These are phyloP conservation scores for Nibea albiflora DNA, from an alignment of 2,113 vertebrate species.

Conservation along the genomic window DNA sequence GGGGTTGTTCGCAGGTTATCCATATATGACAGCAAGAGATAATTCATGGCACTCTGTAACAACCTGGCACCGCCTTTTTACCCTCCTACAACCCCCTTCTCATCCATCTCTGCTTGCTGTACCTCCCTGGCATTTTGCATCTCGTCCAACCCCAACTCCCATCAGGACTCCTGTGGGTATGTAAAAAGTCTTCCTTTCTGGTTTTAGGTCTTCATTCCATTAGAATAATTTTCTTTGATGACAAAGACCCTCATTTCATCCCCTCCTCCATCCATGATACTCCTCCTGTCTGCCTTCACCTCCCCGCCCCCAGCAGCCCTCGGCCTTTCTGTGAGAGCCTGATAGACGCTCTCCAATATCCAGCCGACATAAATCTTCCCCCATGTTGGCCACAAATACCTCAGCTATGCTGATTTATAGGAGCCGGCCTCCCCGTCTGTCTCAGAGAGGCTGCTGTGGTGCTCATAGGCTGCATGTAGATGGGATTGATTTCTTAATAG, in stretches of 20 bases:
- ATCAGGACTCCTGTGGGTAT: constrained; percentile 5
- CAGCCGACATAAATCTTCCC: constrained; percentile 85
- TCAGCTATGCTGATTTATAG: constrained; percentile 87
- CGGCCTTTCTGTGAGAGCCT: constrained; percentile 58
- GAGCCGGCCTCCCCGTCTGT: constrained; percentile 42
- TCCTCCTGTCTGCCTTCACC: constrained; percentile 54
- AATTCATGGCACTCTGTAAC: constrained; percentile 54
- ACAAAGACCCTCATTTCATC: constrained; percentile 2
- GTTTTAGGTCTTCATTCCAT: neutral
- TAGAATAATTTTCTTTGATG: constrained; percentile 13
- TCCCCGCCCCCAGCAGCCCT: constrained; percentile 27
- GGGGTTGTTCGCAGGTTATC: constrained; percentile 56
- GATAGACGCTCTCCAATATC: constrained; percentile 84
- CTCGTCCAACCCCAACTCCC: neutral
- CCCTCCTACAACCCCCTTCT: constrained; percentile 1
- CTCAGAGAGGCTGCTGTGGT: constrained; percentile 63
- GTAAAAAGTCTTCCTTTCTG: neutral
- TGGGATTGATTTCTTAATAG: constrained; percentile 79
- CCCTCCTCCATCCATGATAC: constrained; percentile 13
- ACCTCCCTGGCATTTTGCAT: constrained; percentile 10
- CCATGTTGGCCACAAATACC: constrained; percentile 85
- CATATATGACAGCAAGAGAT: constrained; percentile 37
- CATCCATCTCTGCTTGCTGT: constrained; percentile 27
- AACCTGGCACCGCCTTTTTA: constrained; percentile 30
- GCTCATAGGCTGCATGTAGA: constrained; percentile 64